These are phyloP conservation scores for Pachyuromys duprasi DNA, from an alignment of 2,797 vertebrate species.

Conservation along the genomic window DNA sequence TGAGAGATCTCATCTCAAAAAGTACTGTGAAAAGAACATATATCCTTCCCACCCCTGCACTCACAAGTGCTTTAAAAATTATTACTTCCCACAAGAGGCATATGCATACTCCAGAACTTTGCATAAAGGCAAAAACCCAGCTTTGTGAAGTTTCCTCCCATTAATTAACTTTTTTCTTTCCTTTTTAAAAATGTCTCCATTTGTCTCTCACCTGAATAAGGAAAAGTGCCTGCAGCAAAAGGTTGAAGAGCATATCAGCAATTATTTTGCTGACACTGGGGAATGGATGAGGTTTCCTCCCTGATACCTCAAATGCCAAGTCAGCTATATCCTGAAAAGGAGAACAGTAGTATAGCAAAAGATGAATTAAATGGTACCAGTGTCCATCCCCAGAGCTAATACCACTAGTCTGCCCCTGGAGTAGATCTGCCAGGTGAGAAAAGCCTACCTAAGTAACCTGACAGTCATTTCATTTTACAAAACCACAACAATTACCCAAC, in stretches of 20 bases:
- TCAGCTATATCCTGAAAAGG: conserved; percentile 96
- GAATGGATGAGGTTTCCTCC: conserved; percentile 96
- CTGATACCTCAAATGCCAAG: conserved; percentile 96
- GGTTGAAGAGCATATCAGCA: conserved; percentile 98
- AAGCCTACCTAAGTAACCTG: neutral
- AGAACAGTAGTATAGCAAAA: conserved; percentile 20
- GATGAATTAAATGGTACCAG: neutral
- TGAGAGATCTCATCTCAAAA: neutral
- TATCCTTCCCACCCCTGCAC: neutral
- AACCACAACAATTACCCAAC: neutral
- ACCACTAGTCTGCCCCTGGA: neutral
- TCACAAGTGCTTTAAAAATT: neutral
- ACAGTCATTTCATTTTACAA: neutral
- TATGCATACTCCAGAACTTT: neutral
- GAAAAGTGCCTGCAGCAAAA: conserved; percentile 97
- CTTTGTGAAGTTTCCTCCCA: neutral
- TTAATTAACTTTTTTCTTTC: neutral
- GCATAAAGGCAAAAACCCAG: neutral
- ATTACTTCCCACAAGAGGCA: conserved; percentile 25
- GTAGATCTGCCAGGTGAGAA: neutral
- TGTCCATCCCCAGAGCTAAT: neutral
- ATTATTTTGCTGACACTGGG: conserved; percentile 99
- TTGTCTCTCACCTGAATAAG: conserved; percentile 94
- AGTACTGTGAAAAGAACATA: neutral
- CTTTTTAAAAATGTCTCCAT: neutral